Evolutionary conservation across 1,140 invertebrate species (phyloP), one percentile per base, ranked within the genome.

Genomic region (Vanessa tameamea): DNA sequence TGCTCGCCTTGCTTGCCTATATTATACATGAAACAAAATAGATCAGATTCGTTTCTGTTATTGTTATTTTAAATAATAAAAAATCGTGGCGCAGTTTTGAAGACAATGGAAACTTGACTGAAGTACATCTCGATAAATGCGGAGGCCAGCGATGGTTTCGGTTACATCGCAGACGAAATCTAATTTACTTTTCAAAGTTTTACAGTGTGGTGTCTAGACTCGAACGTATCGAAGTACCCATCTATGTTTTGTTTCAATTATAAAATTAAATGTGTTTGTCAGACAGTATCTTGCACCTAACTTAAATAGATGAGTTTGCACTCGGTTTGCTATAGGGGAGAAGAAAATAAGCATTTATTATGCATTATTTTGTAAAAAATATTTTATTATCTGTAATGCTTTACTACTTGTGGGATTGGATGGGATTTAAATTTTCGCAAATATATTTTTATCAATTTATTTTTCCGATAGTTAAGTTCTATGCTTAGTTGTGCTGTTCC

Each of bases 161-260:
- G 84, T 89, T 87, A 90, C 87, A 87, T 83, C 83, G 82, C 74
- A 85, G 87, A 88, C 85, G 63, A 88, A 88, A 88, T 89, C 86
- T 89, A 87, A 87, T 85, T 83, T 81, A 81, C 78, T 79, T 73
- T 82, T 82, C 77, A 82, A 84, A 82, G 77, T 82, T 80, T 78
- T 78, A 80, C 75, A 75, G 72, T 76, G 69, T 65, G 71, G 68
- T 71, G 82, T 84, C 82, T 84, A 82, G 81, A 84, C 77, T 77
- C 43, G 82, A 78, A 81, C 79, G 75, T 47, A 77, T 72, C 74
- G 48, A 64, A 67, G 78, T 86, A 80, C 84, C 84, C 82, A 61
- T 65, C 61, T 37, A 73, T 43, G 66, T 72, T 65, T 79, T 55
- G 23, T 65, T 73, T 73, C 37, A 53, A 66, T 66, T 66, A 66